Percentiles rank a stretch among this genome's conserved stretches.
These are phyloP conservation scores for Cyphomyrus discorhynchus DNA, from an alignment of 2,113 vertebrate species.

Conservation along the genomic window DNA sequence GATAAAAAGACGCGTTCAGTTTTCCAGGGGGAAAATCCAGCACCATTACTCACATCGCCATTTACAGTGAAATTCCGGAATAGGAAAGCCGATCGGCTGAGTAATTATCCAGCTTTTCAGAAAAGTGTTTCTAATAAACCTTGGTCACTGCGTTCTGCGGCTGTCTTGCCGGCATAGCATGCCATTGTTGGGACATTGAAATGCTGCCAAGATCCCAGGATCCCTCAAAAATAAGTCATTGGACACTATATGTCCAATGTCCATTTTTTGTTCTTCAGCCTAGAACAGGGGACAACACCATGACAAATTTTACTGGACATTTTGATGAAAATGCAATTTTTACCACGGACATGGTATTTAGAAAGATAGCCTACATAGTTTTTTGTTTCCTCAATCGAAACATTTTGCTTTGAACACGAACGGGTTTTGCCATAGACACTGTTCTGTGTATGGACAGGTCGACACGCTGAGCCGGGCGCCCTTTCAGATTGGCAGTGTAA, in stretches of 20 bases:
- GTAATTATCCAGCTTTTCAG: not conserved
- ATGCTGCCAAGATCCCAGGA: not conserved
- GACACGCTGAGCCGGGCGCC: not conserved
- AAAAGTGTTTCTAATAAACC: slow-evolving; percentile 4
- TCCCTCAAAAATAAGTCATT: not conserved
- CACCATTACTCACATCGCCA: not conserved
- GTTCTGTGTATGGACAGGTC: not conserved
- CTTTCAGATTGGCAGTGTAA: not conserved
- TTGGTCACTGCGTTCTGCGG: not conserved
- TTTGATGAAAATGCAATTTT: not conserved
- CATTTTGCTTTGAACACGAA: not conserved
- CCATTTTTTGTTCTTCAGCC: not conserved
- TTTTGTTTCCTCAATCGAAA: not conserved
- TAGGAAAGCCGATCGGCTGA: not conserved
- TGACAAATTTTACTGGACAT: not conserved
- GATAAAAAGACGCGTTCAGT: not conserved
- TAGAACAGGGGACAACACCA: not conserved
- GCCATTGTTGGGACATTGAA: not conserved
- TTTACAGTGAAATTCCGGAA: not conserved
- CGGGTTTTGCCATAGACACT: not conserved
- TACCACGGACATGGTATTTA: not conserved
- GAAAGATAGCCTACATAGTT: not conserved
- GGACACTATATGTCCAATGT: not conserved
- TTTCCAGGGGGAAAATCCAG: not conserved
- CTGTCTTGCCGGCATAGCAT: not conserved